Conservation (phyloP, 2,113 vertebrate species). For the Laticauda laticaudata region DNA sequence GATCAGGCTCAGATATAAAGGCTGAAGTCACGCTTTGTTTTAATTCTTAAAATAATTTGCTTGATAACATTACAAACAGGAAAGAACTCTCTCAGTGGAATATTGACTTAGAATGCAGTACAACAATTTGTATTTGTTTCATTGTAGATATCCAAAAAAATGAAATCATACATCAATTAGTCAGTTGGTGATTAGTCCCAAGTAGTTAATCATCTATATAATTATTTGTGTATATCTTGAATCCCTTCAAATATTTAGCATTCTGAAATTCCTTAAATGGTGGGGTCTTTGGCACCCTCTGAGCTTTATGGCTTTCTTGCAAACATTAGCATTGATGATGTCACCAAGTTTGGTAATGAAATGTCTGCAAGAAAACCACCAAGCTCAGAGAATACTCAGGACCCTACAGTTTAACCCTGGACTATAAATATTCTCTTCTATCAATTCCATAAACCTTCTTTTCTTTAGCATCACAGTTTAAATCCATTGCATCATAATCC, state of each 20-base stretch:
- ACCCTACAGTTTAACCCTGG: neutral
- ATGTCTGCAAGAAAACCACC: neutral
- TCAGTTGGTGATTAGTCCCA: neutral
- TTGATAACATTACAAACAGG: neutral
- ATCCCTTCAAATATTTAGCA: neutral
- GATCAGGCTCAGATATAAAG: neutral
- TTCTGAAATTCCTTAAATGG: neutral
- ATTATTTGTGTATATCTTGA: neutral
- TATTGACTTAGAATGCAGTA: neutral
- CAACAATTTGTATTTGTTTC: neutral
- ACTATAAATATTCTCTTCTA: neutral
- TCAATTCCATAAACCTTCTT: neutral
- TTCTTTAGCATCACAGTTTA: neutral
- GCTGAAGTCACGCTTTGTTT: neutral
- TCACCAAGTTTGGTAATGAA: neutral
- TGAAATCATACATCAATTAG: neutral
- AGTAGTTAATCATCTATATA: neutral
- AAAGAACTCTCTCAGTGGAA: neutral
- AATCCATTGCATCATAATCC: neutral
- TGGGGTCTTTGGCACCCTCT: neutral
- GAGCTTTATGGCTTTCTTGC: neutral
- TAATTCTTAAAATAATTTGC: neutral
- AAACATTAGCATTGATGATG: neutral
- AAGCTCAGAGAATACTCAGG: neutral
- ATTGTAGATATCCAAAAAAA: neutral